Evolutionary conservation across 2,888 invertebrate genomes (phyloP), one percentile per base, ranked within the genome.

Genomic region (Orchesellides sinensis): DNA sequence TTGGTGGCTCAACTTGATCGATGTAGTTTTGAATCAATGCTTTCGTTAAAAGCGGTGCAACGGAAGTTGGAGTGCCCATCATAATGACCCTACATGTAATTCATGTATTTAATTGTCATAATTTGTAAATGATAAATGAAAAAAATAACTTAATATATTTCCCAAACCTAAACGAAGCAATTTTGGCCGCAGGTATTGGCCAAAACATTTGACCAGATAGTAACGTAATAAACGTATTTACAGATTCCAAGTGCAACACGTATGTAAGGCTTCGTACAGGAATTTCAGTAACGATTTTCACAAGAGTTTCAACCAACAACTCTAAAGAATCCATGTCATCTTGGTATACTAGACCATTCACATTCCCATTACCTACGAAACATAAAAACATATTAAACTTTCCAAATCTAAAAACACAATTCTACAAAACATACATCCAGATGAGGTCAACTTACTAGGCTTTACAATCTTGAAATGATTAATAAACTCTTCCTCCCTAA

Each of bases 181-280:
- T 95, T 56, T 94, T 94, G 74, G 94, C 93, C 0, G 94, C 92
- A 27, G 88, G 91, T 63, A 93, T 93, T 0, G 95, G 93, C 12
- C 96, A 94, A 88, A 94, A 95, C 90, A 96, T 93, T 90, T 97
- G 97, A 32, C 96, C 95, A 0, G 97, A 97, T 89, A 98, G 92
- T n/a, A 98, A 90, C 0, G 96, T 94, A 17, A 98, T 91, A 52
- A 98, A 91, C 21, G 95, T 94, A 89, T 97, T 97, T 59, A 98
- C 93, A 27, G 96, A 94, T 90, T 98, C 98, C 88, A 97, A 90
- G 89, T 97, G 96, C 27, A 97, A 91, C 75, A 94, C 93, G 90
- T 96, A 96, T 73, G 96, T 96, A 89, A 68, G 61, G 92, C 93
- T 92, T 89, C 93, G 94, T 5, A 96, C 92, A 23, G 96, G 96